These are phyloP conservation scores for Idris sp. DNA, from an alignment of 1,140 invertebrate genomes.

Conservation along the genomic window DNA sequence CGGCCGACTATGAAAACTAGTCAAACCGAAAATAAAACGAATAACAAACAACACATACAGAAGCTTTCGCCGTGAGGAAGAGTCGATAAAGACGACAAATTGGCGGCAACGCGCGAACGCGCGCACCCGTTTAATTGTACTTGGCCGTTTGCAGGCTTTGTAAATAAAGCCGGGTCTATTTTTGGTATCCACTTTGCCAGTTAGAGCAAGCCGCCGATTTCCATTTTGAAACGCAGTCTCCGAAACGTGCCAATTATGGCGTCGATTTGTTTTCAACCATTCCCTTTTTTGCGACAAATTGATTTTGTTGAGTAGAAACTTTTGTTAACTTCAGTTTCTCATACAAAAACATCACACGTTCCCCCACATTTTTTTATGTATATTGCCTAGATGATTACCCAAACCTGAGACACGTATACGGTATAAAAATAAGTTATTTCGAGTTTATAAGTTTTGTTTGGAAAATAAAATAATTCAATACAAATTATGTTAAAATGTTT, in stretches of 20 bases:
- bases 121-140: constrained; percentile 53
- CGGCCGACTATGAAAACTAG: constrained; percentile 31
- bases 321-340: too few species aligned
- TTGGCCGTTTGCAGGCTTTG: constrained; percentile 41
- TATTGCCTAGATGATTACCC: too few species aligned
- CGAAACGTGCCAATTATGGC: constrained; percentile 42
- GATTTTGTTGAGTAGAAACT: constrained; percentile 23
- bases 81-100: constrained; percentile 57
- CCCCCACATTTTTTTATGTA: too few species aligned
- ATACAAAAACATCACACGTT: too few species aligned
- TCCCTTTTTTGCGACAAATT: constrained; percentile 15
- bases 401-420: too few species aligned
- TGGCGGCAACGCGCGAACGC: constrained; percentile 49
- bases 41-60: constrained; percentile 28
- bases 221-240: constrained; percentile 14
- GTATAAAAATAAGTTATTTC: too few species aligned
- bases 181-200: constrained; percentile 32
- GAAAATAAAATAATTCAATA: too few species aligned
- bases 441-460: too few species aligned
- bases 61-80: constrained; percentile 12
- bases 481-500: too few species aligned
- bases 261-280: constrained; percentile 20
- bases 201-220: constrained; percentile 45
- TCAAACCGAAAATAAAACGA: constrained; percentile 48
- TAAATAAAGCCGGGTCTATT: constrained; percentile 48